Evolutionary conservation across 2,113 vertebrate genomes (phyloP).

Genomic region (Ciconia maguari): DNA sequence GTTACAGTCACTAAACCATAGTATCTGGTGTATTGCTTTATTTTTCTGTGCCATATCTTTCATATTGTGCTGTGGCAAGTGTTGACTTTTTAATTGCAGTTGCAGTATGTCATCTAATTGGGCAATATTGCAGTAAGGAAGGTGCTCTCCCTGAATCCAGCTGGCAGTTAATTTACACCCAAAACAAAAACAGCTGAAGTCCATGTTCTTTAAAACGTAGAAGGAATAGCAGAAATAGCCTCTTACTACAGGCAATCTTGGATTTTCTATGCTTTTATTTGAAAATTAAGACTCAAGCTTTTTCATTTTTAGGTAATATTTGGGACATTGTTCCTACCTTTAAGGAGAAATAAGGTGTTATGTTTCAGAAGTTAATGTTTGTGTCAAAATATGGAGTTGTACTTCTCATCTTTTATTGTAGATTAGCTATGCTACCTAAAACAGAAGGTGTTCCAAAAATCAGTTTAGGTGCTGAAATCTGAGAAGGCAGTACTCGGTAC

Average conservation of each 20-base stretch:
- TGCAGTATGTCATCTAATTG: slow-evolving; percentile 42
- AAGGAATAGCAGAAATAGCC: not conserved
- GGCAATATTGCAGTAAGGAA: slow-evolving; percentile 14
- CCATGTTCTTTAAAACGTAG: not conserved
- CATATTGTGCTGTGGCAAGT: slow-evolving; percentile 4
- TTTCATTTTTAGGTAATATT: not conserved
- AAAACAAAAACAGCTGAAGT: not conserved
- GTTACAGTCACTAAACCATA: slow-evolving; percentile 53
- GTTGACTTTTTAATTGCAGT: slow-evolving; percentile 33
- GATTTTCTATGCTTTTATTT: not conserved
- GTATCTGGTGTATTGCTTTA: slow-evolving; percentile 8
- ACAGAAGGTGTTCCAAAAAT: not conserved
- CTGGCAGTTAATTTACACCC: slow-evolving; percentile 11
- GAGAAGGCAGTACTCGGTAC: not conserved
- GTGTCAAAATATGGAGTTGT: not conserved
- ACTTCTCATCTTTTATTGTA: not conserved
- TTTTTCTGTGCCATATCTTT: not conserved
- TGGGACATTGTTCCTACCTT: not conserved
- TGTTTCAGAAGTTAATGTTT: not conserved
- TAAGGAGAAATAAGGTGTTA: not conserved
- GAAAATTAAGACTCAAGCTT: not conserved
- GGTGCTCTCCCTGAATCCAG: not conserved
- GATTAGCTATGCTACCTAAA: not conserved
- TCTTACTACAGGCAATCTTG: not conserved
- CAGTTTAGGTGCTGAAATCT: not conserved